Percentiles rank a stretch among this genome's conserved stretches.
phyloP scores from a whole-genome alignment of 2,888 invertebrate genomes.

The Resseliella maxima region DNA sequence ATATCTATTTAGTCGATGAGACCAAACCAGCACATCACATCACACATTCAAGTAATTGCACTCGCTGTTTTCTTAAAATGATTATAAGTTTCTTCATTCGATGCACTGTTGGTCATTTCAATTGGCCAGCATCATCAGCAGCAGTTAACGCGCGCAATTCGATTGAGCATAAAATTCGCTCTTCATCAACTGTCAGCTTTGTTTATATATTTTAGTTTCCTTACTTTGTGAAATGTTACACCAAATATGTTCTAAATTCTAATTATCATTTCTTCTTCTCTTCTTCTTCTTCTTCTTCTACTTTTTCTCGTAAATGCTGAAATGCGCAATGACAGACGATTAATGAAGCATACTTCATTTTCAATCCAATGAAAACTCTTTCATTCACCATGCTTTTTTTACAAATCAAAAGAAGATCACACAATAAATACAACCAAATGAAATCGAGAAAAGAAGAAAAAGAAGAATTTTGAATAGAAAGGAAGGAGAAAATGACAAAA shows the following conservation, averaged over 20 bases:
- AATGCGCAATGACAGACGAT: neutral
- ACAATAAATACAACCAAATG: neutral
- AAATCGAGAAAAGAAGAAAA: neutral
- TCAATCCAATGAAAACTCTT: neutral
- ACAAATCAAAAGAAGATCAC: neutral
- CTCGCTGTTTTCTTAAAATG: neutral
- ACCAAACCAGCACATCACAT: neutral
- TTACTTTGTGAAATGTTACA: neutral
- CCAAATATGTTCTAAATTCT: conserved; percentile 1
- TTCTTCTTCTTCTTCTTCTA: neutral
- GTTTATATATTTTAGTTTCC: conserved; percentile 9
- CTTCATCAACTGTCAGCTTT: conserved; percentile 14
- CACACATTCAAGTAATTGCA: neutral
- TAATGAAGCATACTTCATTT: neutral
- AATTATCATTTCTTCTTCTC: neutral
- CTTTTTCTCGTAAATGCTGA: neutral
- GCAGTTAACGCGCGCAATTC: neutral
- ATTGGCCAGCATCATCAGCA: neutral
- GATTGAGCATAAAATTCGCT: neutral
- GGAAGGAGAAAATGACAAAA: neutral
- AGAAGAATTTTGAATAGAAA: neutral
- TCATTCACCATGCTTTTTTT: neutral
- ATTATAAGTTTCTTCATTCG: neutral
- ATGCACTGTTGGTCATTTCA: conserved; percentile 31
- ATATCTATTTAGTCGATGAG: neutral